A percentile compares a stretch with the other conserved stretches of the same genome.
phyloP scores from a whole-genome alignment of 1,140 invertebrate species.

The Chymomyza costata region DNA sequence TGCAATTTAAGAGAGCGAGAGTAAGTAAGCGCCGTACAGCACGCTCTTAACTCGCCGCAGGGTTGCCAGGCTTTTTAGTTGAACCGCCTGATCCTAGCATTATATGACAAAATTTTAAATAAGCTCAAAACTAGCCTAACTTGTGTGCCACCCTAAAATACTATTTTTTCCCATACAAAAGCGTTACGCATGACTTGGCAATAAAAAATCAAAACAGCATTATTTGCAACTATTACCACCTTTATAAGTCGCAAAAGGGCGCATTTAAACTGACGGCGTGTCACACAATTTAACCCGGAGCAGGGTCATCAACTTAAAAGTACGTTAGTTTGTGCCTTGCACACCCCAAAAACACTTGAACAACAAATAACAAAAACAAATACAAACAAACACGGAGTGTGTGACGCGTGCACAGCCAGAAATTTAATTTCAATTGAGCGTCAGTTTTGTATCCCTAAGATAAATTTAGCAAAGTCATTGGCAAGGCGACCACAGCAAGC shows the following conservation, averaged over 20 bases:
- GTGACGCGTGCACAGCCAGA: neutral
- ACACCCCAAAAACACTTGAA: neutral
- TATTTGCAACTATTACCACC: slow-evolving; percentile 56
- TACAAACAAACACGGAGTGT: slow-evolving; percentile 13
- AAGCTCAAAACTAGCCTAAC: slow-evolving; percentile 15
- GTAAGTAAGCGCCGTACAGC: too few relatives aligned
- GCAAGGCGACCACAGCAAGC: too few relatives aligned
- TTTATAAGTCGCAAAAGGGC: slow-evolving; percentile 5
- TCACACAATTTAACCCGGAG: slow-evolving; percentile 11
- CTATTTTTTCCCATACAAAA: slow-evolving; percentile 22
- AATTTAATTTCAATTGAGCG: slow-evolving; percentile 16
- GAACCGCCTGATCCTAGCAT: too few relatives aligned
- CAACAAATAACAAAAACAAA: slow-evolving; percentile 15
- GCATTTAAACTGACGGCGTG: slow-evolving; percentile 14
- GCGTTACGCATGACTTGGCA: slow-evolving; percentile 43
- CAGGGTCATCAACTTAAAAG: too few relatives aligned
- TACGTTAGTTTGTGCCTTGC: too few relatives aligned
- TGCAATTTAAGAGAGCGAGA: slow-evolving; percentile 26
- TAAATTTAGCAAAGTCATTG: slow-evolving; percentile 10
- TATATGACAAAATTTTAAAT: too few relatives aligned
- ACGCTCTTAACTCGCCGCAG: slow-evolving; percentile 15
- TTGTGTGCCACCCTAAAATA: slow-evolving; percentile 12
- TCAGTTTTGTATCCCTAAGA: neutral
- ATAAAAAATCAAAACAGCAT: slow-evolving; percentile 45
- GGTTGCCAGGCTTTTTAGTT: slow-evolving; percentile 19